Percentiles rank a stretch among this genome's conserved stretches.
Evolutionary conservation across 2,888 invertebrate species (phyloP).

Genomic region (Eueremaeus valkanovi): DNA sequence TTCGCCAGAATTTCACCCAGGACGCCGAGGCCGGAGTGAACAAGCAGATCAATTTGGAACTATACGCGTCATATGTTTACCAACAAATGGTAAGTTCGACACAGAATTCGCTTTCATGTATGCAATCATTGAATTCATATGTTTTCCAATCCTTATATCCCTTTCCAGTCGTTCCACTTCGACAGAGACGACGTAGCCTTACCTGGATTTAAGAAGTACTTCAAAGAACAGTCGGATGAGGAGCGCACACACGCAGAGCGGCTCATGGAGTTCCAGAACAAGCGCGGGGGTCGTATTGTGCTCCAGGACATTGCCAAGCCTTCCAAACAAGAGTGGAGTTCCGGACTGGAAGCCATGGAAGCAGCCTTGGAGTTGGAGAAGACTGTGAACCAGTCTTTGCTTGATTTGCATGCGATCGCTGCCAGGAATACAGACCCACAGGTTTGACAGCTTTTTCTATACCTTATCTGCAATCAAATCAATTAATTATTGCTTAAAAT

Average conservation of each 20-base stretch:
- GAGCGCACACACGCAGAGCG: slow-evolving; percentile 75
- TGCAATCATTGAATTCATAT: too few relatives aligned
- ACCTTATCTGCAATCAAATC: not conserved
- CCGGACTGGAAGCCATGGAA: slow-evolving; percentile 66
- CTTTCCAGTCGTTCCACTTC: slow-evolving; percentile 70
- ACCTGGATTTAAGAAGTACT: slow-evolving; percentile 65
- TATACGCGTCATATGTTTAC: slow-evolving; percentile 69
- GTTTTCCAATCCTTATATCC: too few relatives aligned
- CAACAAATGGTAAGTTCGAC: slow-evolving; percentile 42
- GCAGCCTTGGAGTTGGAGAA: slow-evolving; percentile 72
- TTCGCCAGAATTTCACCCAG: slow-evolving; percentile 62
- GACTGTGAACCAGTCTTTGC: slow-evolving; percentile 67
- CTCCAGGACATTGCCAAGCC: slow-evolving; percentile 64
- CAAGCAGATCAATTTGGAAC: slow-evolving; percentile 67
- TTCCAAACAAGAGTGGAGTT: slow-evolving; percentile 62
- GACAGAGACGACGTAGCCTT: slow-evolving; percentile 75
- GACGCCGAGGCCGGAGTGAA: slow-evolving; percentile 65
- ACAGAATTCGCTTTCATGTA: too few relatives aligned
- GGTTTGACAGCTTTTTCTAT: slow-evolving; percentile 49
- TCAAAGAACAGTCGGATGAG: slow-evolving; percentile 68
- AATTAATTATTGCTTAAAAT: too few relatives aligned
- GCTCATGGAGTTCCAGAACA: slow-evolving; percentile 62
- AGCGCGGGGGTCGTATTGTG: slow-evolving; percentile 61
- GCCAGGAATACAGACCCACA: slow-evolving; percentile 65
- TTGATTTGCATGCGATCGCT: slow-evolving; percentile 65